Percentiles rank a stretch among this genome's conserved stretches.
phyloP scores from a whole-genome alignment of 1,140 invertebrate genomes.

The Aphidius ervi region DNA sequence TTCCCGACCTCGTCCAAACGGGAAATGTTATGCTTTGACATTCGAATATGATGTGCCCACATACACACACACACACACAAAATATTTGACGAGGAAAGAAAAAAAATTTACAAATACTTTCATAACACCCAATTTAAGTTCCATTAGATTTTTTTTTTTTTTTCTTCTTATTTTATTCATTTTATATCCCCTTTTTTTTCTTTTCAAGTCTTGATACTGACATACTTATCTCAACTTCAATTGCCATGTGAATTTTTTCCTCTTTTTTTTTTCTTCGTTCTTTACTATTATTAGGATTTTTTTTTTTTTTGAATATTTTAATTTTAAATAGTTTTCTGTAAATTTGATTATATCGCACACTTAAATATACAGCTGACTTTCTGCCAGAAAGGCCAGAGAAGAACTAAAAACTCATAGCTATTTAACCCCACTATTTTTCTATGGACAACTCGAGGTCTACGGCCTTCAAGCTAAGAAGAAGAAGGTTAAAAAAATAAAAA shows the following conservation, averaged over 20 bases:
- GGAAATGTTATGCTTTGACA: constrained; percentile 25
- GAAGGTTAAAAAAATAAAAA: constrained; percentile 16
- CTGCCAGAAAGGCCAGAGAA: constrained; percentile 32
- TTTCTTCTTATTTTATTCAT: neutral
- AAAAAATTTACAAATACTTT: too few species aligned
- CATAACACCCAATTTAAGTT: neutral
- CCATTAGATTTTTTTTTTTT: constrained; percentile 4
- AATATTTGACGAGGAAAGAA: neutral
- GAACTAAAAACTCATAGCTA: constrained; percentile 39
- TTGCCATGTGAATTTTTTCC: neutral
- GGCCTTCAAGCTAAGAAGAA: constrained; percentile 30
- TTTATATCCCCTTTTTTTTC: neutral
- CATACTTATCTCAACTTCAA: too few species aligned
- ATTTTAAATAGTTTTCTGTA: neutral
- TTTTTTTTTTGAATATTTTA: neutral
- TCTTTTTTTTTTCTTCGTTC: neutral
- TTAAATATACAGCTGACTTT: constrained; percentile 5
- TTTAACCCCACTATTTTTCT: constrained; percentile 42
- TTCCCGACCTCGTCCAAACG: constrained; percentile 45
- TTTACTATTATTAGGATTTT: neutral
- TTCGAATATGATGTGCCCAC: constrained; percentile 17
- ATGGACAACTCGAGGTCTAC: constrained; percentile 32
- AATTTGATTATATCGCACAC: neutral
- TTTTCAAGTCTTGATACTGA: too few species aligned
- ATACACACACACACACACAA: constrained; percentile 1